Evolutionary conservation across 2,797 vertebrate genomes (phyloP).

Genomic region (Tarsius wallacei): DNA sequence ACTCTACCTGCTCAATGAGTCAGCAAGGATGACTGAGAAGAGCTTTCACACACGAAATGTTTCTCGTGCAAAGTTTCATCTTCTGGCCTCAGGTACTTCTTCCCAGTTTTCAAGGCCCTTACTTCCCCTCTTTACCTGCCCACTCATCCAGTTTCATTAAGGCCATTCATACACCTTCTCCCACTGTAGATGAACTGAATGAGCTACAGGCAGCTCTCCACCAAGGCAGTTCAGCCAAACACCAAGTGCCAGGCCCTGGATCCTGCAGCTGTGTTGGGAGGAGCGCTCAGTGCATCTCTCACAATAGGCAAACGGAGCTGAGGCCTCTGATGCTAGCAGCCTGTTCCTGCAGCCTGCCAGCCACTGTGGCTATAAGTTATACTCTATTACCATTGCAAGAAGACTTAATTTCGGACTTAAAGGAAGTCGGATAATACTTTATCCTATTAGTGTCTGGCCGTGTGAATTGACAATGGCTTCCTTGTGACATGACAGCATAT

Average conservation of each 20-base stretch:
- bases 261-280: background rate
- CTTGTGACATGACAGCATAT: conserved; percentile 73
- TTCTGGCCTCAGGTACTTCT: conserved; percentile 71
- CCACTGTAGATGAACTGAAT: conserved; percentile 9
- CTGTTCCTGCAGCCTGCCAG: background rate
- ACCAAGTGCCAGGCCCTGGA: conserved; percentile 24
- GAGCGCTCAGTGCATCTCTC: background rate
- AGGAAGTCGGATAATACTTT: conserved; percentile 79
- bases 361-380: conserved; percentile 63
- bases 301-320: background rate
- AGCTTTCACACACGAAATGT: conserved; percentile 48
- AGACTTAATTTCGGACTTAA: conserved; percentile 85
- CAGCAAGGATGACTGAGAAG: conserved; percentile 77
- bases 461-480: conserved; percentile 75
- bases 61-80: conserved; percentile 66
- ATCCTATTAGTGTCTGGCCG: conserved; percentile 79
- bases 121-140: conserved; percentile 44
- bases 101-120: conserved; percentile 52
- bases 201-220: conserved; percentile 34
- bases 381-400: conserved; percentile 76
- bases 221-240: background rate
- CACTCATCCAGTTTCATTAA: conserved; percentile 63
- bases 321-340: conserved; percentile 32
- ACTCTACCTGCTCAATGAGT: conserved; percentile 84
- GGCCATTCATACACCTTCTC: conserved; percentile 60